Base-by-base conservation (phyloP, 2,888 invertebrate species). In the Aphrophora alni region DNA sequence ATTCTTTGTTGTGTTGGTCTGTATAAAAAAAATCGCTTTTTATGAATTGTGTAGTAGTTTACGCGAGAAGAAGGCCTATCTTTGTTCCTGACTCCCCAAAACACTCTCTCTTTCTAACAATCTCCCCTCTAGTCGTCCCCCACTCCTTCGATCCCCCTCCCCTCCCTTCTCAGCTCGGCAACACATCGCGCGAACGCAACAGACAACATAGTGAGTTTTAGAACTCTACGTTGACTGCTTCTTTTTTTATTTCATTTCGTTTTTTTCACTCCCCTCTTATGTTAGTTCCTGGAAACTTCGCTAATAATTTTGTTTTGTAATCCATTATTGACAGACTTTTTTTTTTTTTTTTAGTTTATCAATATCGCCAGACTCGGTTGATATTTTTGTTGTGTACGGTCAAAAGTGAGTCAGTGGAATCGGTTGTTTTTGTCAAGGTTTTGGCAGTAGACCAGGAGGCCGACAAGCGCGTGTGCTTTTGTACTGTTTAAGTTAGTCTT, bases 391-490 rank as follows among this genome's bases (percentile, higher is more conserved):
- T 21, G 59, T 59, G 73, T 24, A 17, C 21, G 28, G n/a, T 21
- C 73, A n/a, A 73, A 28, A 73, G 73, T 73, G 73, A 73, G 59
- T 59, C 59, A 59, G 59, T 59, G 59, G 59, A n/a, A 59, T 59
- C 14, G 21, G 59, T 59, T 59, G 59, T 59, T 59, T 59, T 59
- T 59, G 59, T 59, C 59, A 59, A 59, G 21, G n/a, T 59, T 59
- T 59, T 59, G n/a, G 59, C 21, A 33, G 33, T 33, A 33, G 33
- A 33, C 33, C 33, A 38, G 72, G 33, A 28, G 33, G 10, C 72
- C 26, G 26, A 72, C 28, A 68, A n/a, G 73, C 75, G 51, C 44
- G 90, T 90, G 90, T 59, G 59, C 59, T 59, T 59, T 59, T 59
- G n/a, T 59, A 21, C 1, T 21, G n/a, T n/a, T 59, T 59, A 59